Conservation (phyloP, 1,140 invertebrate species). For the Chironomus striatipennis region DNA sequence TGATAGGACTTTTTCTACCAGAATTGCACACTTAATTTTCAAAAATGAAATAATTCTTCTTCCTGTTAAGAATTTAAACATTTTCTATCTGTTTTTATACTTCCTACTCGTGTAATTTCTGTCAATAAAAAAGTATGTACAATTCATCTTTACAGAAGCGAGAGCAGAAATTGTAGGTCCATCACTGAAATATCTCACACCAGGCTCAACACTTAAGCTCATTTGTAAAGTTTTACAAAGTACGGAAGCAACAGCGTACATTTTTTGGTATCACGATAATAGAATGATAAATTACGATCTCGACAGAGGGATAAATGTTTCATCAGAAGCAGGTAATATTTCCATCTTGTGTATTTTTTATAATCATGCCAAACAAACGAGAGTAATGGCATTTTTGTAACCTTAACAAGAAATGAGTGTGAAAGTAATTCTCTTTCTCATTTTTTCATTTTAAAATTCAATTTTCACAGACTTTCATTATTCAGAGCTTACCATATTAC, state of each 20-base stretch:
- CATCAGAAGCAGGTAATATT: conserved; percentile 47
- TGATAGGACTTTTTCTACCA: too few species aligned
- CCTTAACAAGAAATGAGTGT: too few species aligned
- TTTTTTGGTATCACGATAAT: conserved; percentile 87
- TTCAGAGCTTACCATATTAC: conserved; percentile 55
- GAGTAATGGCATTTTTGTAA: too few species aligned
- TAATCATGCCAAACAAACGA: not conserved
- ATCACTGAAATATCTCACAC: conserved; percentile 75
- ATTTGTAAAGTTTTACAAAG: conserved; percentile 71
- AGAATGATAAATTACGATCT: conserved; percentile 84
- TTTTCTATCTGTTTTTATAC: too few species aligned
- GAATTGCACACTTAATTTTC: too few species aligned
- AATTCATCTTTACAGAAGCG: conserved; percentile 57
- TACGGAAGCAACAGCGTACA: conserved; percentile 70
- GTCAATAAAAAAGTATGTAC: not conserved
- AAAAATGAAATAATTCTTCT: too few species aligned
- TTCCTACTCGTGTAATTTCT: not conserved
- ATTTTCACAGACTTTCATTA: conserved; percentile 46
- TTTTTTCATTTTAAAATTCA: conserved; percentile 20
- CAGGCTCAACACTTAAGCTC: conserved; percentile 69
- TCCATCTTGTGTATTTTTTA: not conserved
- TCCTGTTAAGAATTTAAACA: too few species aligned
- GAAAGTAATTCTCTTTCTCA: too few species aligned
- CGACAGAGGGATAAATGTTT: conserved; percentile 73
- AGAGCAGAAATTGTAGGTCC: conserved; percentile 75